Evolutionary conservation across 1,140 invertebrate species (phyloP).

Genomic region (Pantala flavescens): DNA sequence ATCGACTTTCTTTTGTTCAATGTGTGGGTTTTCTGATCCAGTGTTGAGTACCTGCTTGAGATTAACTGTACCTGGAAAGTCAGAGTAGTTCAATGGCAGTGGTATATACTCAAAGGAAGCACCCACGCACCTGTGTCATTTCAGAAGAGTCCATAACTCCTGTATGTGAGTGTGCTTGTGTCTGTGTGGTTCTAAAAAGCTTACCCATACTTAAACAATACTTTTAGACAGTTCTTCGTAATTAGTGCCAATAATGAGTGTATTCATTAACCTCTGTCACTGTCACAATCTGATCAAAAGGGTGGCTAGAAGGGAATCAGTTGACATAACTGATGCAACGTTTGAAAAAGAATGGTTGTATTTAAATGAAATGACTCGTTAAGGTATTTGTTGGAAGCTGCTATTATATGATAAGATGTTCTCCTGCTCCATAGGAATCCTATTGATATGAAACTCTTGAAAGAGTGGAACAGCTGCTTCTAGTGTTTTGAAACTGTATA

Average conservation of each 20-base stretch:
- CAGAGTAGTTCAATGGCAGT: not conserved
- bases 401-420: not conserved
- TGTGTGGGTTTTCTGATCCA: not conserved
- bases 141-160: not conserved
- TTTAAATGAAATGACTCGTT: no score
- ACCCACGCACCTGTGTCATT: not conserved
- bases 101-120: not conserved
- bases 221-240: not conserved
- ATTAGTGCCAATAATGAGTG: not conserved
- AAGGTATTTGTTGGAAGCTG: not conserved
- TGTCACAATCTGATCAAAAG: not conserved
- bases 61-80: not conserved
- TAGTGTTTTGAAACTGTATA: not conserved
- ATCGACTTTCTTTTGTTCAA: no score
- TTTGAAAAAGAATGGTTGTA: no score
- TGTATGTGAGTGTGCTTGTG: conserved; percentile 1
- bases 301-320: not conserved
- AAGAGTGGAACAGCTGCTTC: not conserved
- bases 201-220: not conserved
- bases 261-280: not conserved
- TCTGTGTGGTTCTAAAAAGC: conserved; percentile 3
- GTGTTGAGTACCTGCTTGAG: conserved; percentile 7
- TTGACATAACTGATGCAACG: no score
- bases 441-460: not conserved
- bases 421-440: not conserved